Evolutionary conservation across 2,797 vertebrate species (phyloP).

Genomic region (Staurois parvus): DNA sequence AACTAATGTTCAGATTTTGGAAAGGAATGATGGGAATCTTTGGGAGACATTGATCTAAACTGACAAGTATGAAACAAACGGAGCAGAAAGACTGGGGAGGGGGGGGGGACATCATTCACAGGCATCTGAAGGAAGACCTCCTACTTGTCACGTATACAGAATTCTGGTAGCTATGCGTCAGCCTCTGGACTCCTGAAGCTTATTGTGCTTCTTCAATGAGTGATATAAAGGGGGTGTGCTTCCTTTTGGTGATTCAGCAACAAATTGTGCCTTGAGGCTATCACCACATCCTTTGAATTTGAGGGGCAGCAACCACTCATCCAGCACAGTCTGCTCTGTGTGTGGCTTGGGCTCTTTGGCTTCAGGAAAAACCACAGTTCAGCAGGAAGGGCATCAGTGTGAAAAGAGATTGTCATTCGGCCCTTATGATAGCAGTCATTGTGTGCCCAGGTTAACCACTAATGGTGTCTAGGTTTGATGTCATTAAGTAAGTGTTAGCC

Average conservation of each 20-base stretch:
- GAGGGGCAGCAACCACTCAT: neutral
- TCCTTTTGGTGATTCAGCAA: slow-evolving; percentile 23
- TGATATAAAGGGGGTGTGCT: neutral
- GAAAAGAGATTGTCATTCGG: neutral
- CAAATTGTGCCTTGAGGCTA: neutral
- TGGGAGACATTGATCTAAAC: neutral
- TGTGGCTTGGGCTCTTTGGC: neutral
- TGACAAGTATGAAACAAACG: neutral
- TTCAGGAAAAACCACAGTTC: neutral
- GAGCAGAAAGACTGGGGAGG: no score
- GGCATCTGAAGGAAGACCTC: neutral
- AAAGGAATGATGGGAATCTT: neutral
- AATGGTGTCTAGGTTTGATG: slow-evolving; percentile 24
- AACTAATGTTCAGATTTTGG: neutral
- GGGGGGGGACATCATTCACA: neutral
- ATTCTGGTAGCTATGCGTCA: slow-evolving; percentile 11
- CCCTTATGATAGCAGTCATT: slow-evolving; percentile 20
- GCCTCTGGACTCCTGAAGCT: neutral
- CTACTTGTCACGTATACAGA: slow-evolving; percentile 25
- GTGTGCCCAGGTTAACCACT: slow-evolving; percentile 39
- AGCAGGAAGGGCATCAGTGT: slow-evolving; percentile 23
- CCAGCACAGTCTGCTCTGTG: neutral
- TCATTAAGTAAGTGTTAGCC: neutral
- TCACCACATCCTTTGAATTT: slow-evolving; percentile 38
- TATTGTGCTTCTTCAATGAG: slow-evolving; percentile 16